These are phyloP conservation scores for Macropodus opercularis DNA, from an alignment of 2,797 vertebrate genomes.

Conservation along the genomic window DNA sequence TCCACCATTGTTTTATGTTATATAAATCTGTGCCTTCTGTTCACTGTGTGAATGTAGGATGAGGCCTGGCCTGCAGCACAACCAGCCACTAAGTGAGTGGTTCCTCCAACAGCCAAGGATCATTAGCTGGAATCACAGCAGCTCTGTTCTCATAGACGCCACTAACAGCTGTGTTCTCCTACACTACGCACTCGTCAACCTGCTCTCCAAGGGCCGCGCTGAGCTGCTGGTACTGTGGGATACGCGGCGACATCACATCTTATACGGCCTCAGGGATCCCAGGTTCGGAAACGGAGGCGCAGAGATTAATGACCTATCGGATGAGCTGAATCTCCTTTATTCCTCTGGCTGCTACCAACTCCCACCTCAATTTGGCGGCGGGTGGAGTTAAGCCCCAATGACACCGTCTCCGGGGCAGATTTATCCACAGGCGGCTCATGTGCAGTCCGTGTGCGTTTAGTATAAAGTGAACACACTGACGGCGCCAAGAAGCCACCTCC, in stretches of 20 bases:
- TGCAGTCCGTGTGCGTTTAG: slow-evolving; percentile 13
- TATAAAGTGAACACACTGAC: not conserved
- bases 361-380: slow-evolving; percentile 81
- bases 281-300: slow-evolving; percentile 27
- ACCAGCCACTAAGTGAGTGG: not conserved
- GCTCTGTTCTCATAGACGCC: too few species aligned
- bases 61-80: not conserved
- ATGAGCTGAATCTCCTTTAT: slow-evolving; percentile 74
- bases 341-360: slow-evolving; percentile 68
- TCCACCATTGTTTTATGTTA: too few species aligned
- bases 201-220: slow-evolving; percentile 11
- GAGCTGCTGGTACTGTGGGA: slow-evolving; percentile 36
- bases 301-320: slow-evolving; percentile 75
- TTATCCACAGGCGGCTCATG: slow-evolving; percentile 59
- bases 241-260: slow-evolving; percentile 46
- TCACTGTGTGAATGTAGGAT: not conserved
- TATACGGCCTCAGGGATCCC: slow-evolving; percentile 45
- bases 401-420: slow-evolving; percentile 59
- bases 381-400: slow-evolving; percentile 63
- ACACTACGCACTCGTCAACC: slow-evolving; percentile 19
- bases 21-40: too few species aligned
- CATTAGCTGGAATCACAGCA: not conserved
- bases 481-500: not conserved
- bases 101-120: too few species aligned
- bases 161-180: slow-evolving; percentile 17